Evolutionary conservation across 2,888 invertebrate species (phyloP).

Genomic region (Dynastes maya): DNA sequence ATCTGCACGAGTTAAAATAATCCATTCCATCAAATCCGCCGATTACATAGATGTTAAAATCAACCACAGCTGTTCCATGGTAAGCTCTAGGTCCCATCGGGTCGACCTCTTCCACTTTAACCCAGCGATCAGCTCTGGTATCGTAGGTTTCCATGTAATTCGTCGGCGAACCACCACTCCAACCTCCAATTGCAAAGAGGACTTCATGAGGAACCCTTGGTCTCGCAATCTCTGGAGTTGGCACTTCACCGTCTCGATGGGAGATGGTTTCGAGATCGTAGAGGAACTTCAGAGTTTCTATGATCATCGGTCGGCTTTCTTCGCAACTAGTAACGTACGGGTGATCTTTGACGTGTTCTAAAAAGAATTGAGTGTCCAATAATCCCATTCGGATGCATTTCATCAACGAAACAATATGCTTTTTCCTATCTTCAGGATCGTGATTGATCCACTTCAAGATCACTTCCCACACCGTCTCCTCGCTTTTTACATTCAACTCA

Average conservation of each 20-base stretch:
- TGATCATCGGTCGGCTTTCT: constrained; percentile 89
- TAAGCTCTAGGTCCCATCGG: constrained; percentile 90
- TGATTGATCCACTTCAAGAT: constrained; percentile 91
- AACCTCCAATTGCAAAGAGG: constrained; percentile 83
- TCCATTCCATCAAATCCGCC: constrained; percentile 95
- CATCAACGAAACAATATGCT: constrained; percentile 85
- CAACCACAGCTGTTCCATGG: constrained; percentile 93
- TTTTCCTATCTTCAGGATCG: constrained; percentile 81
- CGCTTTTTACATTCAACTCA: constrained; percentile 89
- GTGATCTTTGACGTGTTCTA: constrained; percentile 92
- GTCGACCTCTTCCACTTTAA: constrained; percentile 86
- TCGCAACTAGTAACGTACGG: constrained; percentile 88
- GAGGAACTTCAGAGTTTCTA: constrained; percentile 91
- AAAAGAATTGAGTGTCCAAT: constrained; percentile 90
- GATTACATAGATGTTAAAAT: constrained; percentile 88
- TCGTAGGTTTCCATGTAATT: constrained; percentile 91
- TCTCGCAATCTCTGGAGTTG: constrained; percentile 87
- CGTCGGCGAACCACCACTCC: constrained; percentile 84
- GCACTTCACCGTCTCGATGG: constrained; percentile 85
- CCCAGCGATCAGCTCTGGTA: constrained; percentile 92
- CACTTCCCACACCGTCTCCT: constrained; percentile 90
- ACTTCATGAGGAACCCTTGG: constrained; percentile 90
- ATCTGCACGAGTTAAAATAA: constrained; percentile 80
- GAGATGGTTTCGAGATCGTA: constrained; percentile 93
- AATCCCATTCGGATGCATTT: constrained; percentile 85